phyloP scores from a whole-genome alignment of 64 coral and sea anemone genomes.

The Orbicella faveolata region DNA sequence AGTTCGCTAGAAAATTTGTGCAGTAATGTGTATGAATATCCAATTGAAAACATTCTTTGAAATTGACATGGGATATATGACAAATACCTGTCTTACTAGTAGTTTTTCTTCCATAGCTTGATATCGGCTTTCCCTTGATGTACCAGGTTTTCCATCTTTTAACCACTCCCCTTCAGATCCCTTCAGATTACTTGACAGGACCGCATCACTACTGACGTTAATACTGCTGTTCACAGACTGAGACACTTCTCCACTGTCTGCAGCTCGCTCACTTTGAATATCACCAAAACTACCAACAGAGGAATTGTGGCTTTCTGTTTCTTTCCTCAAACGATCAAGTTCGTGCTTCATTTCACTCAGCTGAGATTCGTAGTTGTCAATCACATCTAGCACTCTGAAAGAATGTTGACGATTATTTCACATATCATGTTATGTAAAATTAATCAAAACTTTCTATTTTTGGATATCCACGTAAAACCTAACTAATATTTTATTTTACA shows the following conservation, averaged over 20 bases:
- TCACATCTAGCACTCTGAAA: slow-evolving; percentile 29
- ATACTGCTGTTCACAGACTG: slow-evolving; percentile 12
- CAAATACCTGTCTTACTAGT: slow-evolving; percentile 3
- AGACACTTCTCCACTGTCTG: slow-evolving; percentile 40
- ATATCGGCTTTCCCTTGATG: slow-evolving; percentile 11
- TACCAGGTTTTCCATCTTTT: slow-evolving; percentile 3
- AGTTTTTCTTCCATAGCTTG: slow-evolving; percentile 51
- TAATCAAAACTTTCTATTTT: too few relatives aligned
- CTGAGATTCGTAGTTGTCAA: slow-evolving; percentile 46
- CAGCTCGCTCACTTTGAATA: slow-evolving; percentile 14
- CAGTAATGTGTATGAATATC: too few relatives aligned
- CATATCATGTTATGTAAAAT: too few relatives aligned
- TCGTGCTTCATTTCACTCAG: slow-evolving; percentile 21
- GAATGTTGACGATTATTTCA: neutral
- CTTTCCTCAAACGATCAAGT: slow-evolving; percentile 43
- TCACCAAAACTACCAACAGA: slow-evolving; percentile 60
- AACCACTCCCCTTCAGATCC: slow-evolving; percentile 24
- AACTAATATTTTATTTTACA: too few relatives aligned
- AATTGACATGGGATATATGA: too few relatives aligned
- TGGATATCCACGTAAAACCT: too few relatives aligned
- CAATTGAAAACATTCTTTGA: too few relatives aligned
- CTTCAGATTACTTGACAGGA: neutral
- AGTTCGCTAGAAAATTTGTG: too few relatives aligned
- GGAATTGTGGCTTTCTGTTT: slow-evolving; percentile 44
- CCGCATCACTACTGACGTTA: slow-evolving; percentile 17